phyloP scores from a whole-genome alignment of 2,113 vertebrate genomes.

The Ptychochromis oligacanthus region DNA sequence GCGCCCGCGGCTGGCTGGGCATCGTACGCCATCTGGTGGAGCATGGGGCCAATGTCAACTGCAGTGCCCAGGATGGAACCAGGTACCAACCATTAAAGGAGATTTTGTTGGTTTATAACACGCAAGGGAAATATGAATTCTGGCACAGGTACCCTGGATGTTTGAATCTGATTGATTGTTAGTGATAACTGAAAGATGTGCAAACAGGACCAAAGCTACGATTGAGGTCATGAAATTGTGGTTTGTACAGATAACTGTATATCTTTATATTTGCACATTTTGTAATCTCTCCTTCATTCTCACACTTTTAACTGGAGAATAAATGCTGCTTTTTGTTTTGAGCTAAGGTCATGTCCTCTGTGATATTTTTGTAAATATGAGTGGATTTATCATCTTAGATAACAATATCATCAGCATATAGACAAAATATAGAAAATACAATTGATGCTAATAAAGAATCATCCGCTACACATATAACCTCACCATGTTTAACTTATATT shows the following conservation, averaged over 20 bases:
- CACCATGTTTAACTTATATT: too few species aligned
- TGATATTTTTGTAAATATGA: too few species aligned
- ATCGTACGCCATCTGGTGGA: conserved; percentile 92
- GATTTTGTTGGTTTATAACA: not conserved
- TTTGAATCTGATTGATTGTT: not conserved
- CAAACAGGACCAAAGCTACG: not conserved
- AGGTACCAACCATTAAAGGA: conserved; percentile 78
- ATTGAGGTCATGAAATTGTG: not conserved
- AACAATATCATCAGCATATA: too few species aligned
- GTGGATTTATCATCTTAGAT: too few species aligned
- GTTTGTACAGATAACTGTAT: not conserved
- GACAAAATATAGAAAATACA: too few species aligned
- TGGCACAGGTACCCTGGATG: not conserved
- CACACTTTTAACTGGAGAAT: too few species aligned
- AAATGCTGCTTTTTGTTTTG: too few species aligned
- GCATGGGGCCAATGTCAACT: conserved; percentile 94
- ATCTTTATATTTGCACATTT: not conserved
- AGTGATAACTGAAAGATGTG: not conserved
- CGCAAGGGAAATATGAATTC: not conserved
- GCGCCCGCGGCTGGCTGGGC: conserved; percentile 90
- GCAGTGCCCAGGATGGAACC: conserved; percentile 95
- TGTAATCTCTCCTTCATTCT: too few species aligned
- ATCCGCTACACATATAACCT: too few species aligned
- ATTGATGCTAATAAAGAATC: too few species aligned
- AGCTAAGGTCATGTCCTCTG: too few species aligned